Evolutionary conservation across 2,888 invertebrate genomes (phyloP), one percentile per base, ranked within the genome.

Genomic region (Cabera pusaria): DNA sequence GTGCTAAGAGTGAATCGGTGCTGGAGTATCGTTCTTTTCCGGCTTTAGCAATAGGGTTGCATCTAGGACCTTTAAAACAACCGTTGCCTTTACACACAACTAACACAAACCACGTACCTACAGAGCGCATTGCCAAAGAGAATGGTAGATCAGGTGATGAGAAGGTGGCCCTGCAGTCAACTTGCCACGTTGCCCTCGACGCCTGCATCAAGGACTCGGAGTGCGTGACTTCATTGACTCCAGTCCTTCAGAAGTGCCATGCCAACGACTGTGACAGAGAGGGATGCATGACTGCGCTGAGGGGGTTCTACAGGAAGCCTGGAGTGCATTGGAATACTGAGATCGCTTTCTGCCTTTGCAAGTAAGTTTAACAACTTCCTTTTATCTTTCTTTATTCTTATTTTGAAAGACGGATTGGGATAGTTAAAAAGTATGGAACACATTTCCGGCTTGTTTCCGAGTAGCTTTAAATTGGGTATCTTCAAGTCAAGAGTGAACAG

Each of bases 321-420:
- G 93, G 93, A 37, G 93, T 94, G 53, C 93, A 93, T 57, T 94
- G 96, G 92, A 96, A 95, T 70, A 92, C 96, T 51, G 97, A 97
- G 81, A 95, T 97, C 60, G 97, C 97, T 56, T 97, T 97, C 86
- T 97, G 97, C 76, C 91, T 97, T 44, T 97, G 97, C 96, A 96
- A 94, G 97, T 96, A 85, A 93, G 94, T 92, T n/a, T n/a, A n/a
- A n/a, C n/a, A n/a, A n/a, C n/a, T n/a, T n/a, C n/a, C n/a, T n/a
- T n/a, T n/a, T n/a, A n/a, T n/a, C n/a, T n/a, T n/a, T n/a, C n/a
- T n/a, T n/a, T n/a, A n/a, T n/a, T n/a, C n/a, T n/a, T n/a, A n/a
- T n/a, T n/a, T n/a, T n/a, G n/a, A n/a, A n/a, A n/a, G n/a, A n/a
- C n/a, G n/a, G n/a, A n/a, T n/a, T n/a, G n/a, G n/a, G n/a, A n/a